Percentiles rank a stretch among this genome's conserved stretches.
Conservation (phyloP, 2,888 invertebrate species). For the Troides oblongomaculatus region DNA sequence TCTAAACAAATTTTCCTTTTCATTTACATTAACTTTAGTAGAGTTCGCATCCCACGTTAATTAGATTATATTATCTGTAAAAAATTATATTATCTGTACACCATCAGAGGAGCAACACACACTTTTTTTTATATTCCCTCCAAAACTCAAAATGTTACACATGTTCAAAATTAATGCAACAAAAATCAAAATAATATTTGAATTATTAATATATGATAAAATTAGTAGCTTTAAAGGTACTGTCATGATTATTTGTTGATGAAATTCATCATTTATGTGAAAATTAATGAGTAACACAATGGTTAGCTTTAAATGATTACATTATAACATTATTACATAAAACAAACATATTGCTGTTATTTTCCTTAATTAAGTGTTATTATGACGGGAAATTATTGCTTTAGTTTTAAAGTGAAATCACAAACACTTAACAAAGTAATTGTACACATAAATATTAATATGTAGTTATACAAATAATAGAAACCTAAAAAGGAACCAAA, state of each 20-base stretch:
- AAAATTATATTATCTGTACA: too few species aligned
- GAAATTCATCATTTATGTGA: neutral
- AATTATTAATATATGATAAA: neutral
- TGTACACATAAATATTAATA: conserved; percentile 2
- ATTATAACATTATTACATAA: conserved; percentile 10
- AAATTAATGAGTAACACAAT: neutral
- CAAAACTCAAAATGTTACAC: too few species aligned
- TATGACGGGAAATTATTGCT: conserved; percentile 25
- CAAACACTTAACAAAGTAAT: conserved; percentile 11
- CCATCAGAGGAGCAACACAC: too few species aligned
- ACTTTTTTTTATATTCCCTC: too few species aligned
- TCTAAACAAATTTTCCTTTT: too few species aligned
- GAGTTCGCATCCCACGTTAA: too few species aligned
- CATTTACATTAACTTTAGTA: too few species aligned
- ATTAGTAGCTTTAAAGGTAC: conserved; percentile 11
- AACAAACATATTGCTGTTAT: conserved; percentile 10
- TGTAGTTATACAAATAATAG: conserved; percentile 23
- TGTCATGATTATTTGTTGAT: conserved; percentile 12
- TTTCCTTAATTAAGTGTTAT: conserved; percentile 13
- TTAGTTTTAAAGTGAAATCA: conserved; percentile 18
- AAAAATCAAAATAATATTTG: too few species aligned
- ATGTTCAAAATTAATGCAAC: too few species aligned
- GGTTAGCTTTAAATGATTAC: conserved; percentile 6
- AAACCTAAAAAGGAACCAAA: conserved; percentile 13
- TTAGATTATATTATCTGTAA: too few species aligned